Evolutionary conservation across 2,888 invertebrate genomes (phyloP).

Genomic region (Amblyjoppa proteus): DNA sequence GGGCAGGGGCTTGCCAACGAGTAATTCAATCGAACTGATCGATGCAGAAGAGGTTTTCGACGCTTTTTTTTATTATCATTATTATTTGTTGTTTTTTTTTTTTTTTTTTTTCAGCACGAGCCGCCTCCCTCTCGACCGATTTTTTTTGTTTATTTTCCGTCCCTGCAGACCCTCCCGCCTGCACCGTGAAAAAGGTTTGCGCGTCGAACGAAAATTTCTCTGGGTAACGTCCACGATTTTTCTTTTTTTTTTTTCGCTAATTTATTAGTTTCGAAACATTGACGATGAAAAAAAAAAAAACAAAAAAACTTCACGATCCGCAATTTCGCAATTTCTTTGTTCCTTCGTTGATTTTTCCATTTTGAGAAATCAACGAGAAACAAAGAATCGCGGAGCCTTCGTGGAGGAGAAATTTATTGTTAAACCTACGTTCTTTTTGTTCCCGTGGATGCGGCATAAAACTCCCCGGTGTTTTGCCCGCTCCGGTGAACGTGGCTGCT

Average conservation of each 20-base stretch:
- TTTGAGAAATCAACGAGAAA: not conserved
- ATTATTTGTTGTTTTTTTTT: slow-evolving; percentile 26
- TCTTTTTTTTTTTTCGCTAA: not conserved
- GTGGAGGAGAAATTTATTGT: not conserved
- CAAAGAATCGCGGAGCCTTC: not conserved
- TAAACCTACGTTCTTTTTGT: not conserved
- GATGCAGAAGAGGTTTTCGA: slow-evolving; percentile 77
- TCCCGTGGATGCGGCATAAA: not conserved
- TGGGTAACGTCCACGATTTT: too few species aligned
- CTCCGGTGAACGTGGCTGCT: slow-evolving; percentile 21
- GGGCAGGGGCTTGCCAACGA: slow-evolving; percentile 73
- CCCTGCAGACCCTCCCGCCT: not conserved
- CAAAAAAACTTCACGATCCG: not conserved
- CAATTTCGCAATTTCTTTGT: not conserved
- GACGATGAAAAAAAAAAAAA: not conserved
- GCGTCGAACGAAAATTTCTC: too few species aligned
- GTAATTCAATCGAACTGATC: slow-evolving; percentile 83
- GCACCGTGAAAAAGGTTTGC: not conserved
- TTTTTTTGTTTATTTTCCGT: not conserved
- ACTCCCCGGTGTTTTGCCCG: not conserved
- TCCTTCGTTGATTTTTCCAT: not conserved
- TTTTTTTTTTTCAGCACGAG: slow-evolving; percentile 20
- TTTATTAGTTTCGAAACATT: not conserved
- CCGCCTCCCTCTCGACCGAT: not conserved
- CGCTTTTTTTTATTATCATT: slow-evolving; percentile 65